phyloP scores from a whole-genome alignment of 2,113 vertebrate species.

The Eira barbara region DNA sequence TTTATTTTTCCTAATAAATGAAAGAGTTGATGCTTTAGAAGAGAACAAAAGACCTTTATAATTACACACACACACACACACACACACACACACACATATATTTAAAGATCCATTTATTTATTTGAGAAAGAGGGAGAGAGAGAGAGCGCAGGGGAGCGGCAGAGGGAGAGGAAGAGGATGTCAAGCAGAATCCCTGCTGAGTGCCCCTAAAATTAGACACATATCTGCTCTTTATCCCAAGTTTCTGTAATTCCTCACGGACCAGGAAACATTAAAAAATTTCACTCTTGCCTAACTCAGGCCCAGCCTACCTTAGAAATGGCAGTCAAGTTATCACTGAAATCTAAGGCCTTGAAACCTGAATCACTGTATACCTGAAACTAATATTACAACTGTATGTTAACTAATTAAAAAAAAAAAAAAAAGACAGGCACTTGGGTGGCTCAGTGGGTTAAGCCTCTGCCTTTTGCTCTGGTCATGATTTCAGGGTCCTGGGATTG shows the following conservation, averaged over 20 bases:
- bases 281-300: neutral
- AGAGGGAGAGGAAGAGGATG: neutral
- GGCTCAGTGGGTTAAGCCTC: too few species aligned
- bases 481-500: too few species aligned
- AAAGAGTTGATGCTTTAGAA: neutral
- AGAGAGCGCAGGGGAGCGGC: neutral
- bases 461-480: too few species aligned
- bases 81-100: neutral
- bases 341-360: neutral
- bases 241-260: neutral
- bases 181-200: neutral
- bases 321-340: neutral
- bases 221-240: neutral
- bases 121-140: neutral
- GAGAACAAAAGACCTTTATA: neutral
- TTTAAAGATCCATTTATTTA: neutral
- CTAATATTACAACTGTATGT: neutral
- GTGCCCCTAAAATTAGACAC: neutral
- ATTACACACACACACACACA: neutral
- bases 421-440: neutral
- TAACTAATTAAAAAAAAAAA: neutral
- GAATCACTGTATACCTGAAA: neutral
- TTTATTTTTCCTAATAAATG: neutral
- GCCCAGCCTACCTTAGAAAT: neutral
- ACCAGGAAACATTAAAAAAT: neutral